phyloP scores from a whole-genome alignment of 2,797 vertebrate species.

The Champsocephalus gunnari region DNA sequence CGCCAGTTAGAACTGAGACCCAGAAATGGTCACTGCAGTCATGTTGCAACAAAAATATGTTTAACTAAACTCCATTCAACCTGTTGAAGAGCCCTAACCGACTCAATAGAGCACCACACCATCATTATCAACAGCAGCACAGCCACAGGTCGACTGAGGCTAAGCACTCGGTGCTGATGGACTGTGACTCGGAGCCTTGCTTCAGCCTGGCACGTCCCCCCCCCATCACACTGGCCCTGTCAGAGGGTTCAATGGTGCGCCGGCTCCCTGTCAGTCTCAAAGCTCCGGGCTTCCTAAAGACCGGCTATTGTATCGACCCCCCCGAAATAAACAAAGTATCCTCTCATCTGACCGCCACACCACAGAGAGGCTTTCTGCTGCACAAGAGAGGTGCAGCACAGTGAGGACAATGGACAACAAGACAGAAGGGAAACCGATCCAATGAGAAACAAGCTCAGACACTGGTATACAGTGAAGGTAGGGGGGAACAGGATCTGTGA shows the following conservation, averaged over 20 bases:
- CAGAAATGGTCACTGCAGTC: no score
- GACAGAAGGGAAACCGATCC: slow-evolving; percentile 36
- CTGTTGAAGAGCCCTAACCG: no score
- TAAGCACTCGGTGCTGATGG: slow-evolving; percentile 27
- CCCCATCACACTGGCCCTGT: slow-evolving; percentile 65
- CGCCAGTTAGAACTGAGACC: no score
- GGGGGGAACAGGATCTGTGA: background rate
- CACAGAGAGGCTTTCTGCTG: slow-evolving; percentile 71
- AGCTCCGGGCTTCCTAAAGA: slow-evolving; percentile 51
- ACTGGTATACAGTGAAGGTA: slow-evolving; percentile 1
- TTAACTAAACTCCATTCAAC: no score
- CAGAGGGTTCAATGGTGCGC: slow-evolving; percentile 67
- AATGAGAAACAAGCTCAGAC: slow-evolving; percentile 6
- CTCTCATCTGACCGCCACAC: slow-evolving; percentile 63
- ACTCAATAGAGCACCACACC: no score
- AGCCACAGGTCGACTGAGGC: slow-evolving; percentile 20
- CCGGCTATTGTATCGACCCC: slow-evolving; percentile 69
- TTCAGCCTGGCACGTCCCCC: slow-evolving; percentile 70
- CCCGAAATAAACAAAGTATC: slow-evolving; percentile 72
- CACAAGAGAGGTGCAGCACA: slow-evolving; percentile 50
- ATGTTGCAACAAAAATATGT: no score
- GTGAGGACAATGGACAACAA: slow-evolving; percentile 62
- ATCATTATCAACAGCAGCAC: background rate
- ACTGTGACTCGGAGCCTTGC: slow-evolving; percentile 24
- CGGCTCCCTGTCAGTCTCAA: slow-evolving; percentile 51